Percentiles rank a stretch among this genome's conserved stretches.
These are phyloP conservation scores for Chloroceryle inda DNA, from an alignment of 2,797 vertebrate species.

Conservation along the genomic window DNA sequence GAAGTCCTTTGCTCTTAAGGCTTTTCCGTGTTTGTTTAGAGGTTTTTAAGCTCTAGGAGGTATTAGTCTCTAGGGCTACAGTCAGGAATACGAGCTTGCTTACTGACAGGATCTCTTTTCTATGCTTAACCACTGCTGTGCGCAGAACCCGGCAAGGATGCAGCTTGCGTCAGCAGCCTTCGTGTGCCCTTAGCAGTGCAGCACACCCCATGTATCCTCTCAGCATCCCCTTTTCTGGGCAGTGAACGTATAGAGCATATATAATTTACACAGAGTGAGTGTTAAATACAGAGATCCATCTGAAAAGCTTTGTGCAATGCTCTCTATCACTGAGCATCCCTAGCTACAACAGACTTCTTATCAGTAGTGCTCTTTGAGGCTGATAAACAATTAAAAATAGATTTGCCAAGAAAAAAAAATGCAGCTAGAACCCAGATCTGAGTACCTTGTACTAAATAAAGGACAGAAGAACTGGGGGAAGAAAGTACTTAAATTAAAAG, in stretches of 20 bases:
- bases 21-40: not conserved
- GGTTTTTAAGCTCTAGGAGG: not conserved
- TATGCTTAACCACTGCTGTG: accelerated
- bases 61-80: not conserved
- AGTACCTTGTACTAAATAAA: not conserved
- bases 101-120: not conserved
- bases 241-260: not conserved
- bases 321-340: accelerated
- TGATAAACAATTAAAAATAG: constrained; percentile 22
- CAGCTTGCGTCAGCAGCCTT: not conserved
- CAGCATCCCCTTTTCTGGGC: not conserved
- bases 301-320: not conserved
- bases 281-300: not conserved
- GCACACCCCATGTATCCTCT: not conserved
- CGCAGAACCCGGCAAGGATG: not conserved
- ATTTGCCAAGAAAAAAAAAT: not conserved
- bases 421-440: not conserved
- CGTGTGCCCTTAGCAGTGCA: not conserved
- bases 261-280: not conserved
- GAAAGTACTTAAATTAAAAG: not conserved
- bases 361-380: not conserved
- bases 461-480: not conserved
- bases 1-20: not conserved
- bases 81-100: not conserved
- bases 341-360: not conserved